Base-by-base conservation (phyloP, 2,888 invertebrate species). In the Euplexia lucipara region DNA sequence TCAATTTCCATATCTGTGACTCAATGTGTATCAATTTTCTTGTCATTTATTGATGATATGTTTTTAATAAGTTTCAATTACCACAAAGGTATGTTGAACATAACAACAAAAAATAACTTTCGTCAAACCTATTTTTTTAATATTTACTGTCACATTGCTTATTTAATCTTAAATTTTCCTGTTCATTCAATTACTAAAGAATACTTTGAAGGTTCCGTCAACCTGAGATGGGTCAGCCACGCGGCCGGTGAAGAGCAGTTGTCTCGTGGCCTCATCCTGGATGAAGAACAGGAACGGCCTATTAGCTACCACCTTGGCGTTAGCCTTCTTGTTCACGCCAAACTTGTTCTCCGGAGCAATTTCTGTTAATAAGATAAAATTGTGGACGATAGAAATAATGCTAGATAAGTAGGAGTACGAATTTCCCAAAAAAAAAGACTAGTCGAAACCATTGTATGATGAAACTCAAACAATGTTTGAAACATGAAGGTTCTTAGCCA, bases 271-370 rank as follows among this genome's bases (percentile, higher is more conserved):
- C 81, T 97, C 97, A 80, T 98, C 98, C 85, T 97, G 97, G 70
- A 98, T 97, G 88, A 97, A 97, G 92, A 98, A 98, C 57, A 98
- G 84, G 92, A 98, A 98, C 0, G 98, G 98, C 71, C 96, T 97
- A 85, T 97, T 96, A 1, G 96, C 98, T 45, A 96, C 94, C 85
- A 98, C 97, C 60, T 96, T 96, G 4, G 95, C 95, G 22, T 88
- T 87, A 18, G 92, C 90, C 8, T 96, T 96, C 35, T 95, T 95
- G 39, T 96, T 95, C 63, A 96, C 96, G 0, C 97, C 97, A 80
- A 98, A 97, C 90, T 98, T 97, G 89, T 97, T 97, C 12, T 96
- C 97, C 41, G 98, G 91, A 47, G 96, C 93, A 45, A 97, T 95
- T 88, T 96, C 97, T 97, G 93, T 49, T 20, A 8, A 8, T 10